phyloP scores from a whole-genome alignment of 2,888 invertebrate species.

The Epinotia brunnichana region DNA sequence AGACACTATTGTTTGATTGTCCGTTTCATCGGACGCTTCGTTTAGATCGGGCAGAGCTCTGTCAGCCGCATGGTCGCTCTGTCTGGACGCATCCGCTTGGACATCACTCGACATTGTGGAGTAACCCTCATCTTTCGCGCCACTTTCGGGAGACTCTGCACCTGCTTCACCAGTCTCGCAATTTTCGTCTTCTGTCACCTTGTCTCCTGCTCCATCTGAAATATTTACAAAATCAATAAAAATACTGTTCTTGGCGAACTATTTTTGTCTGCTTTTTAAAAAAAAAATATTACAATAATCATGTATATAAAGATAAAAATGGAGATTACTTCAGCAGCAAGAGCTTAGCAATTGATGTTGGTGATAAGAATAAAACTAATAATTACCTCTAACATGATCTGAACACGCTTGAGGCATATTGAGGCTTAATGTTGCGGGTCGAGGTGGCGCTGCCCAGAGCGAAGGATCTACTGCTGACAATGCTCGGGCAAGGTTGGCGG shows the following conservation, averaged over 20 bases:
- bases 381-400: slow-evolving; percentile 65
- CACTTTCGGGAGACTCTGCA: slow-evolving; percentile 89
- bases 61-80: slow-evolving; percentile 82
- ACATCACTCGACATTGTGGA: slow-evolving; percentile 93
- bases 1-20: slow-evolving; percentile 83
- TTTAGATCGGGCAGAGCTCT: slow-evolving; percentile 88
- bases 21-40: slow-evolving; percentile 89
- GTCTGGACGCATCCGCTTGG: slow-evolving; percentile 87
- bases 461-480: slow-evolving; percentile 86
- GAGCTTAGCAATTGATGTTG: neutral
- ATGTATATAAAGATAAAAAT: no score
- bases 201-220: slow-evolving; percentile 68
- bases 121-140: slow-evolving; percentile 91
- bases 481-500: slow-evolving; percentile 85
- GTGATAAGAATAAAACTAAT: slow-evolving; percentile 5
- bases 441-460: slow-evolving; percentile 86
- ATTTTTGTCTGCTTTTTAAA: neutral
- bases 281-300: no score
- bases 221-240: slow-evolving; percentile 37
- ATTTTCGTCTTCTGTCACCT: slow-evolving; percentile 73
- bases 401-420: slow-evolving; percentile 84
- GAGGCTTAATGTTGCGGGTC: slow-evolving; percentile 88
- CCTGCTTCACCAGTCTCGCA: slow-evolving; percentile 86
- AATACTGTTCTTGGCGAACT: neutral
- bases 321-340: no score